phyloP scores from a whole-genome alignment of 2,888 invertebrate species.

The Taphrorychus bicolor region DNA sequence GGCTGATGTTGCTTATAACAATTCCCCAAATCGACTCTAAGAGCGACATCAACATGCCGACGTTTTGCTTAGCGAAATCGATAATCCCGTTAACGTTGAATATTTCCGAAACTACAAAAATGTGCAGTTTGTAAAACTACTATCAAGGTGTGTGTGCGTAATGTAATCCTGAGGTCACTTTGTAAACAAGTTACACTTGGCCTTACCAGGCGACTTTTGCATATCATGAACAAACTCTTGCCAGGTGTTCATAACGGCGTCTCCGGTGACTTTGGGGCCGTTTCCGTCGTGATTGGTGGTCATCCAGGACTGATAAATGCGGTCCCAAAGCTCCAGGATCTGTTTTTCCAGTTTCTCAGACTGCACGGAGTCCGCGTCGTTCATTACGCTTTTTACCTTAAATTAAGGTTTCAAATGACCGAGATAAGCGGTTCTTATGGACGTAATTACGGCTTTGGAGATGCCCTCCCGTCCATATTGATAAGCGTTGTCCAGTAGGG shows the following conservation, averaged over 20 bases:
- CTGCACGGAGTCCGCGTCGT: slow-evolving; percentile 81
- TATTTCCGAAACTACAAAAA: slow-evolving; percentile 61
- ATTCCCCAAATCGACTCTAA: slow-evolving; percentile 88
- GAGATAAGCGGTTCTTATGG: no score
- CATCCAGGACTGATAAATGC: slow-evolving; percentile 92
- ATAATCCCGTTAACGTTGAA: slow-evolving; percentile 77
- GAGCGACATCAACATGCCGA: slow-evolving; percentile 87
- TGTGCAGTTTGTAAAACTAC: not conserved
- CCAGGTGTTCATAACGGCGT: slow-evolving; percentile 77
- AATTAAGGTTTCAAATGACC: not conserved
- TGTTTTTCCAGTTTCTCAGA: slow-evolving; percentile 85
- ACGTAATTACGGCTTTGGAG: slow-evolving; percentile 73
- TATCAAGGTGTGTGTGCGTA: no score
- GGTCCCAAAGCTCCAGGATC: slow-evolving; percentile 91
- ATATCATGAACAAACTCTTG: slow-evolving; percentile 74
- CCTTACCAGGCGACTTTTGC: slow-evolving; percentile 74
- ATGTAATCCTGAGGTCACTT: no score
- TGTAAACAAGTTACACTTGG: not conserved
- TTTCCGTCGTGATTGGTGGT: slow-evolving; percentile 66
- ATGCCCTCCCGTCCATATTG: slow-evolving; percentile 91
- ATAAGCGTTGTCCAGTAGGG: slow-evolving; percentile 91
- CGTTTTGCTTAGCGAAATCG: slow-evolving; percentile 87
- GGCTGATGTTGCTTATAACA: slow-evolving; percentile 89
- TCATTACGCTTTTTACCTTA: slow-evolving; percentile 78
- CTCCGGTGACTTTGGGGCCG: slow-evolving; percentile 78